These are phyloP conservation scores for Zaprionus camerounensis DNA, from an alignment of 1,140 invertebrate species.

Conservation along the genomic window DNA sequence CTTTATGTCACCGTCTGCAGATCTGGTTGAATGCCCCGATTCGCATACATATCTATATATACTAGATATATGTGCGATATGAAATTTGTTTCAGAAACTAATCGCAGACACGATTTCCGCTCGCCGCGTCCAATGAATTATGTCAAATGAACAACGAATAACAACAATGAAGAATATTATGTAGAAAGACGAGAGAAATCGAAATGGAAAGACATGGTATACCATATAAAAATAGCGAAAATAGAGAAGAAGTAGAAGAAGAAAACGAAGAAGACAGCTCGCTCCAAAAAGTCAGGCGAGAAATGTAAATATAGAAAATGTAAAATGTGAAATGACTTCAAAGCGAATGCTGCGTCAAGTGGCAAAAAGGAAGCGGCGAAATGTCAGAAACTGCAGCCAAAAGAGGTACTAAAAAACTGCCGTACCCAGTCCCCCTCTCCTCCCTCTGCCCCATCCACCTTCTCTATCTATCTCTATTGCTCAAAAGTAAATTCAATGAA, in stretches of 20 bases:
- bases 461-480: background rate
- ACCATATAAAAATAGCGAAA: slow-evolving; percentile 36
- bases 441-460: background rate
- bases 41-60: background rate
- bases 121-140: slow-evolving; percentile 66
- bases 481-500: slow-evolving; percentile 32
- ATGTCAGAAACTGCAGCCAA: slow-evolving; percentile 33
- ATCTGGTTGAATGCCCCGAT: slow-evolving; percentile 18
- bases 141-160: slow-evolving; percentile 42
- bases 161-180: slow-evolving; percentile 30
- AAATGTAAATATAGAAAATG: slow-evolving; percentile 42
- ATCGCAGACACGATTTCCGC: slow-evolving; percentile 71
- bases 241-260: slow-evolving; percentile 20
- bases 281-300: slow-evolving; percentile 44
- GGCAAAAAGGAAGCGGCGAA: slow-evolving; percentile 29
- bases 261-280: background rate
- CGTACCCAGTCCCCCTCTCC: background rate
- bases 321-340: slow-evolving; percentile 49
- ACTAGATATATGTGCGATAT: background rate
- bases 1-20: background rate
- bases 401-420: slow-evolving; percentile 39
- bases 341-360: slow-evolving; percentile 36
- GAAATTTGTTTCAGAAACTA: slow-evolving; percentile 61
- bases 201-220: slow-evolving; percentile 49
- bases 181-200: slow-evolving; percentile 37